These are phyloP conservation scores for Drosophila cracens DNA, from an alignment of 2,888 invertebrate species.

Conservation along the genomic window DNA sequence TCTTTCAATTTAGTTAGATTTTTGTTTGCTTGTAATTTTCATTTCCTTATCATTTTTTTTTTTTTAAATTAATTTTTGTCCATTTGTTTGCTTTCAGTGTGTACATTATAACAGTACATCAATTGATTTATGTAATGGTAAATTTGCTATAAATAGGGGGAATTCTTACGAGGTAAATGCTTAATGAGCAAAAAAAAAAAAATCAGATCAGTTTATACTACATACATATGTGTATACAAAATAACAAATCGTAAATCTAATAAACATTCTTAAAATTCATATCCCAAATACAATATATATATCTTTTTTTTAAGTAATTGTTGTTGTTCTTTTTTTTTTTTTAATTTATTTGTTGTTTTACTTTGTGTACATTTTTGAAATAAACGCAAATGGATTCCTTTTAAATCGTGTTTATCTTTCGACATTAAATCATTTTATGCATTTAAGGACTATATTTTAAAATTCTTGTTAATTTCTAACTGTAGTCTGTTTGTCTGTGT, in stretches of 20 bases:
- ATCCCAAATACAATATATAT: constrained; percentile 62
- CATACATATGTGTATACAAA: constrained; percentile 77
- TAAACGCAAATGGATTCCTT: constrained; percentile 31
- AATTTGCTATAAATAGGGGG: constrained; percentile 79
- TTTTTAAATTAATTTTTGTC: constrained; percentile 34
- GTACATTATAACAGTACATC: constrained; percentile 78
- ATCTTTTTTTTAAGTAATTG: constrained; percentile 25
- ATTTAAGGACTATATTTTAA: constrained; percentile 62
- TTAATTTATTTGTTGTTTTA: constrained; percentile 24
- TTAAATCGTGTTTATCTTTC: constrained; percentile 19
- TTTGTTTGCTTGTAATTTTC: constrained; percentile 32
- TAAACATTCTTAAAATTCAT: constrained; percentile 81
- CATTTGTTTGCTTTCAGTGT: constrained; percentile 33
- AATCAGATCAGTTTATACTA: constrained; percentile 71
- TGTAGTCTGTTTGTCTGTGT: constrained; percentile 29
- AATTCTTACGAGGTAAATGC: constrained; percentile 77
- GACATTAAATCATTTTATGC: constrained; percentile 52
- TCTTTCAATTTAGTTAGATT: constrained; percentile 28
- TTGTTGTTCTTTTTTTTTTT: constrained; percentile 16
- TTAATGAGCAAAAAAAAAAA: constrained; percentile 78
- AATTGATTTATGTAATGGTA: constrained; percentile 74
- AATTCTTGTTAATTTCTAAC: constrained; percentile 41
- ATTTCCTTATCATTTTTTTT: constrained; percentile 30
- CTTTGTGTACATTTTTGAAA: constrained; percentile 35
- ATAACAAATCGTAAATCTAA: constrained; percentile 78